phyloP scores from a whole-genome alignment of 2,113 vertebrate genomes.

The Sylvilagus bachmani region DNA sequence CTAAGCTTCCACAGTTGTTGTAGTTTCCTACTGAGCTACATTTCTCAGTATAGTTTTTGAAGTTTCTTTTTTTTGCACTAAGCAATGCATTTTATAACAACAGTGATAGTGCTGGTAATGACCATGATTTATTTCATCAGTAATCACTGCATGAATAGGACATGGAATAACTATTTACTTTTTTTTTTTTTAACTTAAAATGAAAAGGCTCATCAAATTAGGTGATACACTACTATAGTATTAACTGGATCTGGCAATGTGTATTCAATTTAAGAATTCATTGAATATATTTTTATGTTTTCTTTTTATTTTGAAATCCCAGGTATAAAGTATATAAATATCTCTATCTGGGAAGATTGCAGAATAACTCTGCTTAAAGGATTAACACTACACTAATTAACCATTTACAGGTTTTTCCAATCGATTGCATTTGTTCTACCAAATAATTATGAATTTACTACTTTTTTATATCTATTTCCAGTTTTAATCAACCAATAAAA shows the following conservation, averaged over 20 bases:
- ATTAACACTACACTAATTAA: not conserved
- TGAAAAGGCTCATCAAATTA: conserved; percentile 21
- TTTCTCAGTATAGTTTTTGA: conserved; percentile 55
- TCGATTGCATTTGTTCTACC: not conserved
- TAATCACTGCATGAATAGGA: not conserved
- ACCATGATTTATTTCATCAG: conserved; percentile 38
- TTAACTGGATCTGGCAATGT: not conserved
- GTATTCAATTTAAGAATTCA: conserved; percentile 16
- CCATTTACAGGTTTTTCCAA: not conserved
- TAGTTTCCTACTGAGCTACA: conserved; percentile 27
- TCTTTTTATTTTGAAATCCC: conserved; percentile 30
- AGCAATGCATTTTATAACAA: conserved; percentile 38
- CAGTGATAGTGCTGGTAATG: not conserved
- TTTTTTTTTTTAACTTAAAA: conserved; percentile 57
- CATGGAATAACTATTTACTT: conserved; percentile 39
- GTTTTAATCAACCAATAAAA: not conserved
- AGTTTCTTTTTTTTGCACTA: conserved; percentile 25
- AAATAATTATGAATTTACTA: not conserved
- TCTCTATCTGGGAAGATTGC: not conserved
- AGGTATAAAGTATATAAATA: not conserved
- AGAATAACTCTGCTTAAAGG: not conserved
- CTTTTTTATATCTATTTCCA: not conserved
- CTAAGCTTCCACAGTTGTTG: conserved; percentile 48
- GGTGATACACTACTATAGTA: not conserved
- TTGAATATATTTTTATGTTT: not conserved